Evolutionary conservation across 2,888 invertebrate species (phyloP), one percentile per base, ranked within the genome.

Genomic region (Margaritifera margaritifera): DNA sequence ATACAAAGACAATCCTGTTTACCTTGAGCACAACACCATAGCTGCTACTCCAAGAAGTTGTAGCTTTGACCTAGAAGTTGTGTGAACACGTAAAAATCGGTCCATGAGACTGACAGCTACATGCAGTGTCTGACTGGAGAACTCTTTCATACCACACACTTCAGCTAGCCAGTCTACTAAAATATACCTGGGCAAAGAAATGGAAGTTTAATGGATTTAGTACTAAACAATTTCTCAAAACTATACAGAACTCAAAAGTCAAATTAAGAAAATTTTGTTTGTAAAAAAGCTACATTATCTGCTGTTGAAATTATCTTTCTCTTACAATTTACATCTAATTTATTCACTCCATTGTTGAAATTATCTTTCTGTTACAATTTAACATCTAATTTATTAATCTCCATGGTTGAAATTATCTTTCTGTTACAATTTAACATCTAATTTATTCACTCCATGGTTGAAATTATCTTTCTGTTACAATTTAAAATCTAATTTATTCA

Each of bases 141-240:
- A 87, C 55, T 84, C 82, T 73, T 88, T 88, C 88, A 89, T 89
- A 24, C 82, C 82, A 8, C 87, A 87, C 4, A 89, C 88, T 68
- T 89, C 89, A n/a, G 88, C 88, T 64, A 89, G 73, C 89, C 89
- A 89, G 75, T 89, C 89, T 5, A 89, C 83, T 62, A 89, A 74
- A 61, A 89, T 89, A 69, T 88, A 88, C 68, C 89, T 88, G 79
- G 18, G 76, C 71, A n/a, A 53, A 52, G 63, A 51, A 68, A n/a
- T 6, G n/a, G 25, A 5, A 11, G 8, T 24, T 59, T 0, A n/a
- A n/a, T 24, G 31, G 20, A 59, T 20, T 25, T 50, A 15, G 20
- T 42, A 60, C 18, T 25, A 24, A 15, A 50, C 19, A 24, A 50
- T 22, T 22, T 62, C 22, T 42, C 54, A 19, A 5, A 22, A 50